Evolutionary conservation across 2,888 invertebrate genomes (phyloP).

Genomic region (Eupeodes latifasciatus): DNA sequence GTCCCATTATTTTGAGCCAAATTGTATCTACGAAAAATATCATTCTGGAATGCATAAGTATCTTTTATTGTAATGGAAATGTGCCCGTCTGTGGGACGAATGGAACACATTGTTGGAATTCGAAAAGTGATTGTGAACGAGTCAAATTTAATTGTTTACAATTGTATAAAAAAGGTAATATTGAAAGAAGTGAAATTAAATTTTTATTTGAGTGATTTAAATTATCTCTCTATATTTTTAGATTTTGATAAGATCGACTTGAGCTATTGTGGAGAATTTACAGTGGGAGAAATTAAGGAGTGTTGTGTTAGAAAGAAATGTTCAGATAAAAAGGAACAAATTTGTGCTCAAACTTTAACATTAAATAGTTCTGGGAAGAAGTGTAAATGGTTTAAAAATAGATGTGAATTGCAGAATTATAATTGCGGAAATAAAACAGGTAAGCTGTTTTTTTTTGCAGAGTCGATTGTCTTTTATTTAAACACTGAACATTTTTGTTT

Average conservation of each 20-base stretch:
- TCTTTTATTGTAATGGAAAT: conserved; percentile 37
- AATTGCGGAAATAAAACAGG: conserved; percentile 31
- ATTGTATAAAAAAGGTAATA: conserved; percentile 35
- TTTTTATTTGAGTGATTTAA: background rate
- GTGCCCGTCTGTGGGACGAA: conserved; percentile 53
- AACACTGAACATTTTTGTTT: background rate
- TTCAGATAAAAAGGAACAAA: conserved; percentile 12
- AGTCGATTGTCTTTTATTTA: background rate
- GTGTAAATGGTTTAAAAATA: conserved; percentile 54
- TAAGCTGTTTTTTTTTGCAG: background rate
- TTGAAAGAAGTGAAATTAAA: background rate
- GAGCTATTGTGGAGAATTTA: conserved; percentile 19
- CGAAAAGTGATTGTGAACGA: conserved; percentile 57
- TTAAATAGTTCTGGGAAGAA: background rate
- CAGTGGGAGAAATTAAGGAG: conserved; percentile 31
- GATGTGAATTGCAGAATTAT: conserved; percentile 45
- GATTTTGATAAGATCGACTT: conserved; percentile 54
- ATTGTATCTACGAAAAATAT: conserved; percentile 30
- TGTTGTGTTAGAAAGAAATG: conserved; percentile 44
- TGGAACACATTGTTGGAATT: conserved; percentile 55
- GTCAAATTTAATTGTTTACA: conserved; percentile 57
- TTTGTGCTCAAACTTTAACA: conserved; percentile 24
- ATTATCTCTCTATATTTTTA: background rate
- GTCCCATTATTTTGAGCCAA: conserved; percentile 8
- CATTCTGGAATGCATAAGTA: conserved; percentile 44